Percentiles rank a stretch among this genome's conserved stretches.
Evolutionary conservation across 2,888 invertebrate species (phyloP).

Genomic region (Melieria crassipennis): DNA sequence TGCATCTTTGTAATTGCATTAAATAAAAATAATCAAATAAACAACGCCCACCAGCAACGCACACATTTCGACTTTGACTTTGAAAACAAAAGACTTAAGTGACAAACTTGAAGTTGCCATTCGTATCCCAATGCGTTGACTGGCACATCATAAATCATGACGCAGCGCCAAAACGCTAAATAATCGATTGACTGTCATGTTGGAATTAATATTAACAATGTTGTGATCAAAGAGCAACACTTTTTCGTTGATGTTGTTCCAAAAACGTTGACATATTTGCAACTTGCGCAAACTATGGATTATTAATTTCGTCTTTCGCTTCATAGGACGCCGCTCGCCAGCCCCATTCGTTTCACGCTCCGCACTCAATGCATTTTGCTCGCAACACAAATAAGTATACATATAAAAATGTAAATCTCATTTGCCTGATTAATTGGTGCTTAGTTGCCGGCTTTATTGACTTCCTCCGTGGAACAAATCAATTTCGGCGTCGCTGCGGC

Average conservation of each 20-base stretch:
- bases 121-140: not conserved
- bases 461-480: conserved; percentile 13
- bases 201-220: not conserved
- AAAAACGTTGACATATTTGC: too few species aligned
- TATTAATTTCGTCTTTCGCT: too few species aligned
- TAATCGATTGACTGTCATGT: not conserved
- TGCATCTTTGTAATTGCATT: not conserved
- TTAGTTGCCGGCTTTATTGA: not conserved
- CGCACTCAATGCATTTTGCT: too few species aligned
- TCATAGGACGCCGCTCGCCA: too few species aligned
- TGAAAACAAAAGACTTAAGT: conserved; percentile 29
- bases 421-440: conserved; percentile 10
- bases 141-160: not conserved
- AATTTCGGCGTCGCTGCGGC: not conserved
- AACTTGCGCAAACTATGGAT: too few species aligned
- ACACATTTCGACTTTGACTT: not conserved
- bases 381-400: too few species aligned
- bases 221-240: too few species aligned
- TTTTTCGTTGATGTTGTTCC: too few species aligned
- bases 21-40: too few species aligned
- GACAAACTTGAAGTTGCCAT: conserved; percentile 10
- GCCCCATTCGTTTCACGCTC: too few species aligned
- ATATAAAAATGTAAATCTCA: too few species aligned
- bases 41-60: too few species aligned
- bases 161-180: not conserved